phyloP scores from a whole-genome alignment of 2,797 vertebrate genomes.

The Tragopan temminckii region DNA sequence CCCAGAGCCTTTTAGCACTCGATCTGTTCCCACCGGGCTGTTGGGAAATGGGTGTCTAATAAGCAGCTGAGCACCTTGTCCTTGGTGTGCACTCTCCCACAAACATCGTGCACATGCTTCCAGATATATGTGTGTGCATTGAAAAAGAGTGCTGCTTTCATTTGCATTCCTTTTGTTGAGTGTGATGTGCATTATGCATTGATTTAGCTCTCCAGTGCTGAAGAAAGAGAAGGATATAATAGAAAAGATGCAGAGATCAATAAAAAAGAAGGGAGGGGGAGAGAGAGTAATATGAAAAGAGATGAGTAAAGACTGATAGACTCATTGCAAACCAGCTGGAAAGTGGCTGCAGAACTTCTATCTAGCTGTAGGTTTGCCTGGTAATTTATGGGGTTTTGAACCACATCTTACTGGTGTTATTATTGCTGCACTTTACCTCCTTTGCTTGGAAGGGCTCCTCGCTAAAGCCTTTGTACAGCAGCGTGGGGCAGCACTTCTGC shows the following conservation, averaged over 20 bases:
- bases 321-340: conserved; percentile 22
- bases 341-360: conserved; percentile 43
- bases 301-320: conserved; percentile 65
- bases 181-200: conserved; percentile 69
- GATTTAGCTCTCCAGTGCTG: conserved; percentile 61
- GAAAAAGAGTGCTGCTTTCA: conserved; percentile 59
- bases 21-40: background rate
- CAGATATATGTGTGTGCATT: conserved; percentile 32
- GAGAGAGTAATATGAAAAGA: conserved; percentile 62
- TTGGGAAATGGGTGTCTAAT: conserved; percentile 58
- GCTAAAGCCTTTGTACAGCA: background rate
- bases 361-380: conserved; percentile 32
- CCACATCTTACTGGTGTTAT: conserved; percentile 4
- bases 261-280: conserved; percentile 47
- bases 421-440: conserved; percentile 25
- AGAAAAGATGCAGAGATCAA: conserved; percentile 73
- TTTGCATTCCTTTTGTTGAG: conserved; percentile 76
- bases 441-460: background rate
- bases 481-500: background rate
- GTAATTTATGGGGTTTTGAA: conserved; percentile 41
- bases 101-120: background rate
- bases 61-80: conserved; percentile 65
- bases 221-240: conserved; percentile 67
- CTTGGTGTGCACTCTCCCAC: conserved; percentile 52
- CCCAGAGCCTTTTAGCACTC: background rate